Percentiles rank a stretch among this genome's conserved stretches.
These are phyloP conservation scores for Heliothis virescens DNA, from an alignment of 1,140 invertebrate genomes.

Conservation along the genomic window DNA sequence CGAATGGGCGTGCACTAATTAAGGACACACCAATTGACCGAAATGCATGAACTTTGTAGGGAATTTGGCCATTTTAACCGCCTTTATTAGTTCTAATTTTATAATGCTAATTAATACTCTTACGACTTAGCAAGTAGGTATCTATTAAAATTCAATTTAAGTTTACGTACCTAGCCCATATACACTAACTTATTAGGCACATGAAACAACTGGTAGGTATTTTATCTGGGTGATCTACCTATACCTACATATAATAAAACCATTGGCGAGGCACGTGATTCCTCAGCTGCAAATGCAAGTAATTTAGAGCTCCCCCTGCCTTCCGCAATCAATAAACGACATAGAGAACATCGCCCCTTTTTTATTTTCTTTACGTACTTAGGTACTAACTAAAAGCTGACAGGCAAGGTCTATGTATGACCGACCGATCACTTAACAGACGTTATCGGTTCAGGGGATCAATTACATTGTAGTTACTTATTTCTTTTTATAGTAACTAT, in stretches of 20 bases:
- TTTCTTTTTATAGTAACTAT: not conserved
- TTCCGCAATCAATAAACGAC: slow-evolving; percentile 56
- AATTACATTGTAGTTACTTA: slow-evolving; percentile 3
- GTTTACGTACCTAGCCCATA: no score
- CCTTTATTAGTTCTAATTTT: not conserved
- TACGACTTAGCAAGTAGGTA: not conserved
- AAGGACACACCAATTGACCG: slow-evolving; percentile 43
- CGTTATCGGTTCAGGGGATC: slow-evolving; percentile 46
- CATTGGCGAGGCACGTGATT: no score
- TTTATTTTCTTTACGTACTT: slow-evolving; percentile 52
- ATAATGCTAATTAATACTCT: not conserved
- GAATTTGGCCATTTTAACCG: slow-evolving; percentile 32
- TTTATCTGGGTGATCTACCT: no score
- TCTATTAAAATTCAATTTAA: not conserved
- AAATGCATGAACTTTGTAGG: slow-evolving; percentile 36
- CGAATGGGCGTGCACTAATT: slow-evolving; percentile 37
- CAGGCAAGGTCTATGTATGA: slow-evolving; percentile 44
- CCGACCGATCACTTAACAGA: slow-evolving; percentile 46
- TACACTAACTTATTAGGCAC: no score
- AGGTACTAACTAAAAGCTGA: slow-evolving; percentile 38
- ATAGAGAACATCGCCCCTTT: slow-evolving; percentile 49
- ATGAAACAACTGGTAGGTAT: no score
- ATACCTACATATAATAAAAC: no score
- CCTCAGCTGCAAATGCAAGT: not conserved
- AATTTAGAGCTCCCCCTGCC: slow-evolving; percentile 15